A percentile compares a stretch with the other conserved stretches of the same genome.
Conservation (phyloP, 2,113 vertebrate species). For the Xenopus borealis region DNA sequence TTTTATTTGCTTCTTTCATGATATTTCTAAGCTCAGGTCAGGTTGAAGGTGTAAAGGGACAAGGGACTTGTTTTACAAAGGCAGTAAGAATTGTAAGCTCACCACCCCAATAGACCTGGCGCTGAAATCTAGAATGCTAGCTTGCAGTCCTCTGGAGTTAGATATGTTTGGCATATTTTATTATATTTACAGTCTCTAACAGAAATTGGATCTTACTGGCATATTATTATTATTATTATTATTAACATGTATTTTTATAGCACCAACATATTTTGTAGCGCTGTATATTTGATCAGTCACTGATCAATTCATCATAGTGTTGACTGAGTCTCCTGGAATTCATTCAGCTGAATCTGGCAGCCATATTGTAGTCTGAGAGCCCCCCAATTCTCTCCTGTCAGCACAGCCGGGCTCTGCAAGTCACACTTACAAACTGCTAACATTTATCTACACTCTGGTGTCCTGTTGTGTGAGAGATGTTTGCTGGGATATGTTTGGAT, state of each 20-base stretch:
- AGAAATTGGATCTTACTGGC: constrained; percentile 2
- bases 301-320: neutral
- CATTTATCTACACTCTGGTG: constrained; percentile 30
- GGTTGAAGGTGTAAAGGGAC: neutral
- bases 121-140: neutral
- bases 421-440: constrained; percentile 32
- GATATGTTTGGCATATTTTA: neutral
- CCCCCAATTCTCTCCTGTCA: constrained; percentile 10
- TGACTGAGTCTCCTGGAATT: neutral
- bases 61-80: neutral
- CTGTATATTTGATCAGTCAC: neutral
- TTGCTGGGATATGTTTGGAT: constrained; percentile 26
- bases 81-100: neutral
- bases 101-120: neutral
- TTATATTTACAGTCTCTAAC: neutral
- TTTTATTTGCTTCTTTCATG: neutral
- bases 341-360: neutral
- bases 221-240: too few relatives aligned
- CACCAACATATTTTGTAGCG: too few relatives aligned
- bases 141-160: neutral
- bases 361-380: neutral
- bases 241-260: too few relatives aligned
- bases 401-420: constrained; percentile 16
- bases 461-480: constrained; percentile 16
- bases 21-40: neutral